A percentile compares a stretch with the other conserved stretches of the same genome.
Conservation (phyloP, 2,113 vertebrate species). For the Fregata magnificens region DNA sequence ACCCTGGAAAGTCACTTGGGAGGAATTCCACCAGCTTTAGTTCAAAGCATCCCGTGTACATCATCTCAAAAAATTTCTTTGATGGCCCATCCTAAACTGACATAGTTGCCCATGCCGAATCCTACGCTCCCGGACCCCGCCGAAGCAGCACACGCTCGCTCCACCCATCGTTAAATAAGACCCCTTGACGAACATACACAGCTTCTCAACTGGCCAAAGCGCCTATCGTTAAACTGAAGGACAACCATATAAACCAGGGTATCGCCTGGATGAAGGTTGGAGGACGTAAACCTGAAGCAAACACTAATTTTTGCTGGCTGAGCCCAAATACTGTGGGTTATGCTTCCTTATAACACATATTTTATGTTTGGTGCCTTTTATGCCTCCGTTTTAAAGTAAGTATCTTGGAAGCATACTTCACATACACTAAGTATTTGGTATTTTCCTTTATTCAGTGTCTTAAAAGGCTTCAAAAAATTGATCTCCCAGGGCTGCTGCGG, state of each 20-base stretch:
- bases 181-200: not conserved
- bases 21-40: not conserved
- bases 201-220: not conserved
- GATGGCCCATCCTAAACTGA: not conserved
- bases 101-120: not conserved
- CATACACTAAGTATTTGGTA: not conserved
- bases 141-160: not conserved
- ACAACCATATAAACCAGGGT: not conserved
- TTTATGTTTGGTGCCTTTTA: not conserved
- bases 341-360: fast-evolving
- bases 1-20: not conserved
- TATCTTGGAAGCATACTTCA: not conserved
- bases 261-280: not conserved
- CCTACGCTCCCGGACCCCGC: fast-evolving
- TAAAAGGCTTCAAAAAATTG: slow-evolving; percentile 79
- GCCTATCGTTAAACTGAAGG: not conserved
- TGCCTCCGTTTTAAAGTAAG: not conserved
- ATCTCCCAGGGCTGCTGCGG: slow-evolving; percentile 84
- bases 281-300: not conserved
- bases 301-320: not conserved
- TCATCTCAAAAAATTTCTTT: not conserved
- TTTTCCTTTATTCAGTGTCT: slow-evolving; percentile 59
- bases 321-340: not conserved
- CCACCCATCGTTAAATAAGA: not conserved
- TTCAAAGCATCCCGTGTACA: not conserved